Base-by-base conservation (phyloP, 2,113 vertebrate genomes). In the Emydura subglobosa region DNA sequence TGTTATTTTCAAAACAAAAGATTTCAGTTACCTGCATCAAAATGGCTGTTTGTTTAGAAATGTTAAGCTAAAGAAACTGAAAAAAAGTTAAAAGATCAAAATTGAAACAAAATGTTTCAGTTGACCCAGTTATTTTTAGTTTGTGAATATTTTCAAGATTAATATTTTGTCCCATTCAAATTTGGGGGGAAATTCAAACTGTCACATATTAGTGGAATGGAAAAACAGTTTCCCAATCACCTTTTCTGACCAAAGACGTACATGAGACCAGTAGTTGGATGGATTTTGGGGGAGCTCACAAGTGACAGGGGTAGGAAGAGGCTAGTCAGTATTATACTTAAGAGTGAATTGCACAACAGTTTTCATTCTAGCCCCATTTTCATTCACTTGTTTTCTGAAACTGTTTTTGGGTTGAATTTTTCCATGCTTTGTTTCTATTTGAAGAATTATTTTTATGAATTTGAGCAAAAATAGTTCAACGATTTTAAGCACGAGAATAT, bases 301-400 rank as follows among this genome's bases (percentile, higher is more conserved):
- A 74, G 22, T 42, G 68, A 11, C 68, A 74, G 12, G 5, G 2
- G 31, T 13, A 5, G 29, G 29, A 34, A 5, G 14, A 9, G 21
- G 24, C 55, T 57, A 10, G 55, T 11, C 14, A 27, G 29, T 49
- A 42, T 11, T 1, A 9, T 24, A 19, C 19, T 24, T 4, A 13
- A 10, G 13, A 21, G 7, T 0, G 6, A 13, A 0, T 11, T 22
- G 54, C 44, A 39, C 29, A 88, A 25, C 29, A 79, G 1, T 24
- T 16, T 25, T 10, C 27, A n/a, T 27, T 90, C n/a, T 76, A 51
- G n/a, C 42, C 21, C 50, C 51, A 5, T 14, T 79, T 39, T 7
- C 42, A 3, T 78, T 72, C 49, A 59, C 22, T 51, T 25, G 21
- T 72, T 0, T 0, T 31, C 0, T 0, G 47, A 94, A 94, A 72